Evolutionary conservation across 2,797 vertebrate genomes (phyloP).

Genomic region (Megaceryle alcyon): DNA sequence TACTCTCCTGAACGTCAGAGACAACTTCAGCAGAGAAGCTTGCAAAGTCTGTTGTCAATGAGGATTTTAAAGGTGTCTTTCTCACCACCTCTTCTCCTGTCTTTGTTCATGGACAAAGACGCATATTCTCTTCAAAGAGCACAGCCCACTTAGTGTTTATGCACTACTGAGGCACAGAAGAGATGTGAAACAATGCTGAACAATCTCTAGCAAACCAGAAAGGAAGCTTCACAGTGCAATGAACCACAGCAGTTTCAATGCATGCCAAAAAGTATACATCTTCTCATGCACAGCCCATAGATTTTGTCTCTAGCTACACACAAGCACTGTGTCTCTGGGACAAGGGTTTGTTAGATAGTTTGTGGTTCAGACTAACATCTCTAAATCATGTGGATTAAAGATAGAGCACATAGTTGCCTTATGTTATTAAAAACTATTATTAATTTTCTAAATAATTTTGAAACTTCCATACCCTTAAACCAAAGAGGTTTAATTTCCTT

Average conservation of each 20-base stretch:
- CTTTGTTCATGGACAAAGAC: background rate
- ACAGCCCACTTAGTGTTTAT: background rate
- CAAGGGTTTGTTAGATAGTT: background rate
- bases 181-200: background rate
- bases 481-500: background rate
- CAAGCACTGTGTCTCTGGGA: background rate
- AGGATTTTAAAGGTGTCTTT: background rate
- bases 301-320: background rate
- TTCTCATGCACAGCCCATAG: background rate
- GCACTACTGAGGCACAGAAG: background rate
- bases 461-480: background rate
- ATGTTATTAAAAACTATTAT: background rate
- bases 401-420: background rate
- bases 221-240: background rate
- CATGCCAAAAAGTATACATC: fast-evolving
- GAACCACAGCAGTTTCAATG: background rate
- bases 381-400: background rate
- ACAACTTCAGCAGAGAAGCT: background rate
- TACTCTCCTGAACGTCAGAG: background rate
- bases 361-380: background rate
- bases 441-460: background rate
- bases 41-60: background rate
- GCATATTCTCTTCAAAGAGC: background rate
- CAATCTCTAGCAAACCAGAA: background rate
- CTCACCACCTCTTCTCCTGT: background rate